Conservation (phyloP, 2,113 vertebrate species). For the Heterocephalus glaber region DNA sequence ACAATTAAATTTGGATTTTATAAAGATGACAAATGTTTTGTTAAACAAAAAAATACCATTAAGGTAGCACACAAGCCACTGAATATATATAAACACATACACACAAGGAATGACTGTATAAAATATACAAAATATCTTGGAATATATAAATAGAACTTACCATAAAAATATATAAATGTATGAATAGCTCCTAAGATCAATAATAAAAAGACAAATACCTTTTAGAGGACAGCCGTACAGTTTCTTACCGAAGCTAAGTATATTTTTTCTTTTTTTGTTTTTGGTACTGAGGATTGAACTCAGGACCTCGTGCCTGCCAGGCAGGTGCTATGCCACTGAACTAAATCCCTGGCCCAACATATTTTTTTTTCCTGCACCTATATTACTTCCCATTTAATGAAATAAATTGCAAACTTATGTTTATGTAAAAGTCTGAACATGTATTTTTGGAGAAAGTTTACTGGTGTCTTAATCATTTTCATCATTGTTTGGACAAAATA, state of each 20-base stretch:
- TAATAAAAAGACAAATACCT: background rate
- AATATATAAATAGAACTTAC: background rate
- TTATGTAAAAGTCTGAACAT: background rate
- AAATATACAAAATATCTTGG: conserved; percentile 15
- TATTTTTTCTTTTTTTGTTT: too few species aligned
- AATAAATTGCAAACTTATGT: background rate
- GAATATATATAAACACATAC: background rate
- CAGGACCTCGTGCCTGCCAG: too few species aligned
- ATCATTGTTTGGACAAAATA: background rate
- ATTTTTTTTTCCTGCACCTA: background rate
- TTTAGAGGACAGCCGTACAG: background rate
- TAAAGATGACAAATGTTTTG: conserved; percentile 37
- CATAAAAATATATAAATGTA: background rate
- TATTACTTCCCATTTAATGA: background rate
- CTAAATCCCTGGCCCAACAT: too few species aligned
- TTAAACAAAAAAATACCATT: background rate
- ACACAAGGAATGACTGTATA: background rate
- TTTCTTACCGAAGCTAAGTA: background rate
- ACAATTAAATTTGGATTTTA: background rate
- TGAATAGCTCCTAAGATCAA: background rate
- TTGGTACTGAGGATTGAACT: too few species aligned
- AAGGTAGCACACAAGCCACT: background rate
- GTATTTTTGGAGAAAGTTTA: background rate
- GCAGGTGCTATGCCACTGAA: too few species aligned
- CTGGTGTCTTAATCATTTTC: background rate